These are phyloP conservation scores for Mesoligia furuncula DNA, from an alignment of 2,888 invertebrate genomes.

Conservation along the genomic window DNA sequence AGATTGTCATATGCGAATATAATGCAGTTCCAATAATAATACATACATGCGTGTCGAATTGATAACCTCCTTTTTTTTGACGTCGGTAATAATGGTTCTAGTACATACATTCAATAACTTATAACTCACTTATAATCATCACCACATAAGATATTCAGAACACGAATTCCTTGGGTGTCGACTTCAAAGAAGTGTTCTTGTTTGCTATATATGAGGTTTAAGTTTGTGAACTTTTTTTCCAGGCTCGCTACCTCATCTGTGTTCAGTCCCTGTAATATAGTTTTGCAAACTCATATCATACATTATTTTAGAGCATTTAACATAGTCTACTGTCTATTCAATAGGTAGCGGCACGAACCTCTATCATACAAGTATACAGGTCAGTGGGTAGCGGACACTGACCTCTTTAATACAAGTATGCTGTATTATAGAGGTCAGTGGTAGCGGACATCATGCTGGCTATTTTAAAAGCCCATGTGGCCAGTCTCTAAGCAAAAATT, in stretches of 20 bases:
- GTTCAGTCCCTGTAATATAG: constrained; percentile 74
- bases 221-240: constrained; percentile 68
- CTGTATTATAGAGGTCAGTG: too few relatives aligned
- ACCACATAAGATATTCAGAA: constrained; percentile 79
- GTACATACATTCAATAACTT: too few relatives aligned
- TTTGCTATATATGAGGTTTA: constrained; percentile 70
- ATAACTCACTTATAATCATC: constrained; percentile 73
- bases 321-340: neutral
- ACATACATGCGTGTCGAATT: too few relatives aligned
- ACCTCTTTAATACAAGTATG: too few relatives aligned
- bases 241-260: constrained; percentile 68
- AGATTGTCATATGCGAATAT: too few relatives aligned
- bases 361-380: too few relatives aligned
- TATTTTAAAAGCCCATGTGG: neutral
- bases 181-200: constrained; percentile 78
- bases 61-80: too few relatives aligned
- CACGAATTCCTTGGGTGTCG: constrained; percentile 77
- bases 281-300: neutral
- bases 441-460: neutral
- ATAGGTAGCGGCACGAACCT: neutral
- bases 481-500: neutral
- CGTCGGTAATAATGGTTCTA: too few relatives aligned
- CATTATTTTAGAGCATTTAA: too few relatives aligned
- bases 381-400: too few relatives aligned
- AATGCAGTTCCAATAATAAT: too few relatives aligned